Evolutionary conservation across 2,797 vertebrate species (phyloP), one percentile per base, ranked within the genome.

Genomic region (Gobio occitaniae): DNA sequence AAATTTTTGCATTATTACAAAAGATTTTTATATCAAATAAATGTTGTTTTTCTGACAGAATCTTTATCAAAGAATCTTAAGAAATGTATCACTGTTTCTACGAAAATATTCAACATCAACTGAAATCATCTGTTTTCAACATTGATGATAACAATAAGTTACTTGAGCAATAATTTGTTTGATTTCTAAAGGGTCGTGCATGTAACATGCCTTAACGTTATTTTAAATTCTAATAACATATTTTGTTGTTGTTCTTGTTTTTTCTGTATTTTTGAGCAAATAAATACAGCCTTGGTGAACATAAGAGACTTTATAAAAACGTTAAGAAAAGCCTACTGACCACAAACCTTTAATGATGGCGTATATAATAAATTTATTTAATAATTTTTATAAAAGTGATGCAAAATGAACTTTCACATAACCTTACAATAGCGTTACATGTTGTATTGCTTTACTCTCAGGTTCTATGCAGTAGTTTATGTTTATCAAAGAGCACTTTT

Each of bases 401-500:
- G 9, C 16, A 36, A 6, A 75, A 75, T 52, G 16, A 5, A 32
- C 2, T 32, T 32, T 74, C 3, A 3, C 41, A 25, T 15, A 8
- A 25, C 1, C n/a, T 47, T 47, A 15, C 69, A 47, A 25, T 48
- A 17, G 8, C 13, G 15, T 38, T 38, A 5, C 7, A 4, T 15
- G n/a, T 56, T 56, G 4, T n/a, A n/a, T 59, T 59, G 15, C 6
- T 6, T 36, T 15, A 48, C 12, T 32, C 29, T 56, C 9, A 7
- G 36, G 3, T 38, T 50, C 11, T n/a, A n/a, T 79, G 47, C 17
- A 38, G 63, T 65, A 47, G 6, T 2, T 7, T 32, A 4, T 9
- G 47, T 80, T 78, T 3, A 80, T 65, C 4, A 52, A 80, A 80
- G 19, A 50, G 3, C 6, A 77, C 19, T 12, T 56, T 76, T 56